phyloP scores from a whole-genome alignment of 2,113 vertebrate species.

The Nesogale talazaci region DNA sequence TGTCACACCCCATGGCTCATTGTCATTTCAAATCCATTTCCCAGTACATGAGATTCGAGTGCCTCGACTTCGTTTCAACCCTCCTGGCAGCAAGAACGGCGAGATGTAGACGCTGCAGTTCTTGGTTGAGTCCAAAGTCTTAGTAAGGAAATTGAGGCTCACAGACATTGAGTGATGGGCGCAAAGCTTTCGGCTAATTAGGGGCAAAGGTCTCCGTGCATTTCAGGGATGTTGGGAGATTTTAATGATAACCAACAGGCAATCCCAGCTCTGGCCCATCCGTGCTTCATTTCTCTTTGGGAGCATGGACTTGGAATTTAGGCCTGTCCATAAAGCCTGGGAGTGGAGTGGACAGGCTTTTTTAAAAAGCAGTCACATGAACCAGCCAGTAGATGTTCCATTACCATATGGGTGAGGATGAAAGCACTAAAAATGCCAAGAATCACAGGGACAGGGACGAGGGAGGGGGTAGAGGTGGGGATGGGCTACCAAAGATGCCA shows the following conservation, averaged over 20 bases:
- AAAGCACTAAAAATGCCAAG: slow-evolving; percentile 17
- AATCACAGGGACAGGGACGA: neutral
- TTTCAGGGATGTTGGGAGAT: slow-evolving; percentile 49
- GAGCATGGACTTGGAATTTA: slow-evolving; percentile 11
- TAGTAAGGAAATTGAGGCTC: slow-evolving; percentile 63
- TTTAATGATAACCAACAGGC: slow-evolving; percentile 53
- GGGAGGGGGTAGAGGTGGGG: too few species aligned
- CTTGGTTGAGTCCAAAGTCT: slow-evolving; percentile 45
- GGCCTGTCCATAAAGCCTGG: neutral
- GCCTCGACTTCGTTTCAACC: slow-evolving; percentile 4
- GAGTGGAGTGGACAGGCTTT: neutral
- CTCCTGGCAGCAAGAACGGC: neutral
- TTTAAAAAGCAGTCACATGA: neutral
- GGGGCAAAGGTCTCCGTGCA: slow-evolving; percentile 70
- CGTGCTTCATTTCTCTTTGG: neutral
- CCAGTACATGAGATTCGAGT: neutral
- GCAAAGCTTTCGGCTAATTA: slow-evolving; percentile 70
- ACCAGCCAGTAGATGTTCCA: neutral
- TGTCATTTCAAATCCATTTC: slow-evolving; percentile 24
- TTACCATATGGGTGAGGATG: neutral
- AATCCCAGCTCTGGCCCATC: slow-evolving; percentile 14
- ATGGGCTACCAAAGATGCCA: neutral
- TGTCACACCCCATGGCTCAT: neutral
- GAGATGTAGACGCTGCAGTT: neutral
- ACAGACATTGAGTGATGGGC: slow-evolving; percentile 73